Evolutionary conservation across 2,113 vertebrate genomes (phyloP).

Genomic region (Etia nguti): DNA sequence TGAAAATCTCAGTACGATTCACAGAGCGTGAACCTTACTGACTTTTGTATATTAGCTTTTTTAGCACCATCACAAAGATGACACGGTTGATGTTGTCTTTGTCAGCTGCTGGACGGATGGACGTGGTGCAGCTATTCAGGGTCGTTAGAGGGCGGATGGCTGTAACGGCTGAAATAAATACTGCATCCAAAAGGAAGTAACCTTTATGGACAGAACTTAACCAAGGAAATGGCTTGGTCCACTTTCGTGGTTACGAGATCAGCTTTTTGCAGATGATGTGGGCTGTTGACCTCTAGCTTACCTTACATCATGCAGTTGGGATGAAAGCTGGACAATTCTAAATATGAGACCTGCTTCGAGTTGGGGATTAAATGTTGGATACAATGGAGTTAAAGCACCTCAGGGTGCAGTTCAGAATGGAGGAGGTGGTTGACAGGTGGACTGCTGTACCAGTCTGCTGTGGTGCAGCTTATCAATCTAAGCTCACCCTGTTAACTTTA

Average conservation of each 20-base stretch:
- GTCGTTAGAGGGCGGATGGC: not conserved
- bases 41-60: not conserved
- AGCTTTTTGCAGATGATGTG: not conserved
- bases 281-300: not conserved
- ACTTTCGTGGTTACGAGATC: not conserved
- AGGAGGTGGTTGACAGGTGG: fast-evolving
- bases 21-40: not conserved
- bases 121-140: not conserved
- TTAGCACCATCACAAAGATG: not conserved
- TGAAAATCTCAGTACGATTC: not conserved
- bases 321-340: not conserved
- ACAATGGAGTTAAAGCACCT: not conserved
- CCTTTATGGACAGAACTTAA: not conserved
- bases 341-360: not conserved
- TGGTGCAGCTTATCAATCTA: not conserved
- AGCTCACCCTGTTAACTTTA: not conserved
- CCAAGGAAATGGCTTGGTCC: fast-evolving
- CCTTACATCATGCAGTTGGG: fast-evolving
- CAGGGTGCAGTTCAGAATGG: not conserved
- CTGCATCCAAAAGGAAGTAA: fast-evolving
- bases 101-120: not conserved
- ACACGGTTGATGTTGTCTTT: not conserved
- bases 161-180: not conserved
- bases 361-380: not conserved
- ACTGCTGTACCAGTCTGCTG: not conserved